Evolutionary conservation across 2,113 vertebrate species (phyloP).

Genomic region (Coreoperca whiteheadi): DNA sequence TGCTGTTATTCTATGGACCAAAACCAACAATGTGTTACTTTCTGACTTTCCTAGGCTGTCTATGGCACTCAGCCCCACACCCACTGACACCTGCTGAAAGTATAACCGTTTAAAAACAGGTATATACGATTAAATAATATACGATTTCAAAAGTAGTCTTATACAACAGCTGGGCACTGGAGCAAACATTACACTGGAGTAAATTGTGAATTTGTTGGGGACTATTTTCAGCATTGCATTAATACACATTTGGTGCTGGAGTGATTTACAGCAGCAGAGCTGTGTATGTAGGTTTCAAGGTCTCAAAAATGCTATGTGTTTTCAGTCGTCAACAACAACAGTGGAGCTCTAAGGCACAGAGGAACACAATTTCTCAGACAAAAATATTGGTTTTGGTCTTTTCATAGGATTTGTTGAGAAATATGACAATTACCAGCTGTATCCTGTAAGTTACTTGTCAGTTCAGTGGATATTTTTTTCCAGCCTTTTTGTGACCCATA

Average conservation of each 20-base stretch:
- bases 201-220: too few relatives aligned
- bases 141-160: neutral
- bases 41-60: too few relatives aligned
- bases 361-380: too few relatives aligned
- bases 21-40: neutral
- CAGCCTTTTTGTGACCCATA: too few relatives aligned
- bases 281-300: neutral
- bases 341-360: too few relatives aligned
- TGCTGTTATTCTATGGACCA: neutral
- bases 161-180: neutral
- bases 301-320: neutral
- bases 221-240: neutral
- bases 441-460: too few relatives aligned
- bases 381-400: neutral
- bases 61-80: too few relatives aligned
- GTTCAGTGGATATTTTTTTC: too few relatives aligned
- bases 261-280: neutral
- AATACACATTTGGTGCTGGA: neutral
- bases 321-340: too few relatives aligned
- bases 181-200: too few relatives aligned
- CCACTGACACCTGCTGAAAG: too few relatives aligned
- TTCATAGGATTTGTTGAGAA: neutral
- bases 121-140: too few relatives aligned
- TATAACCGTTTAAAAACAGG: neutral
- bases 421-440: neutral